Percentiles rank a stretch among this genome's conserved stretches.
These are phyloP conservation scores for Lucifuga dentata DNA, from an alignment of 2,113 vertebrate species.

Conservation along the genomic window DNA sequence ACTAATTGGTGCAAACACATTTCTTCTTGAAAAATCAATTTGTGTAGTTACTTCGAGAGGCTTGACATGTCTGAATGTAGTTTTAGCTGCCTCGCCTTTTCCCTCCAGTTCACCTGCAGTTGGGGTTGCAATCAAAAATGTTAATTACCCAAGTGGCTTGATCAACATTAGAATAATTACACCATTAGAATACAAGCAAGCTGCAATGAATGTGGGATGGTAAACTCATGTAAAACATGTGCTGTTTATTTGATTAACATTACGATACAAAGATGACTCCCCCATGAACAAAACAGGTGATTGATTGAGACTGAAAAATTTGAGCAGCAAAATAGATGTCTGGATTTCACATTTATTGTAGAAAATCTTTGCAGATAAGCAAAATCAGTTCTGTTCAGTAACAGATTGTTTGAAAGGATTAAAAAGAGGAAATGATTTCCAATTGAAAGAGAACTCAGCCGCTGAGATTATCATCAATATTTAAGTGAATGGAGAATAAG, in stretches of 20 bases:
- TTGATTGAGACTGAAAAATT: slow-evolving; percentile 47
- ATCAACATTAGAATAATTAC: slow-evolving; percentile 81
- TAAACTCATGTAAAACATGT: slow-evolving; percentile 76
- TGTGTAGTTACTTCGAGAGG: neutral
- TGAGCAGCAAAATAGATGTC: slow-evolving; percentile 3
- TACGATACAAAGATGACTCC: slow-evolving; percentile 59
- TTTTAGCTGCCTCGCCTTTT: slow-evolving; percentile 30
- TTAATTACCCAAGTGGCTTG: slow-evolving; percentile 79
- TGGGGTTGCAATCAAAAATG: slow-evolving; percentile 74
- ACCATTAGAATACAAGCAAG: slow-evolving; percentile 72
- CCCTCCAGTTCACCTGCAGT: slow-evolving; percentile 66
- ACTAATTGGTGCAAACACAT: neutral
- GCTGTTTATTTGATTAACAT: slow-evolving; percentile 72
- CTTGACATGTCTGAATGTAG: slow-evolving; percentile 24
- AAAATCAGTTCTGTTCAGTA: neutral
- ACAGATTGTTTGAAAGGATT: no score
- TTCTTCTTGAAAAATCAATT: neutral
- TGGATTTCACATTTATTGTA: slow-evolving; percentile 14
- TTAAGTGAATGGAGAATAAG: slow-evolving; percentile 72
- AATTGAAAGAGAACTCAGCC: slow-evolving; percentile 39
- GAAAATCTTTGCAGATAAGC: neutral
- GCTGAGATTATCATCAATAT: slow-evolving; percentile 74
- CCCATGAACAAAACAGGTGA: slow-evolving; percentile 64
- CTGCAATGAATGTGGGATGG: slow-evolving; percentile 65
- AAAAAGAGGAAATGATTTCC: slow-evolving; percentile 71